Base-by-base conservation (phyloP, 2,113 vertebrate species). In the Percopsis transmontana region DNA sequence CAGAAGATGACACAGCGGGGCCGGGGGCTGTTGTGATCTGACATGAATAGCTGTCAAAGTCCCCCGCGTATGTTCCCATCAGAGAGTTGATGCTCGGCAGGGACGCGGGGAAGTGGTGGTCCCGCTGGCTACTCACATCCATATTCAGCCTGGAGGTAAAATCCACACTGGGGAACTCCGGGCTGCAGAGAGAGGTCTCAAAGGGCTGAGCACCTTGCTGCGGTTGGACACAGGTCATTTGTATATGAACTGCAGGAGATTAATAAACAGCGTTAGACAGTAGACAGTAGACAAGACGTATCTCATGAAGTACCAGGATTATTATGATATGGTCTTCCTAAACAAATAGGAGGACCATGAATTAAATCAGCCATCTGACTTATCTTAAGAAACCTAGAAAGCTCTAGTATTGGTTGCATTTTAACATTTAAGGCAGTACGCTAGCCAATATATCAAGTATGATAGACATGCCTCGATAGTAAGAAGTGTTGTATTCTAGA, bases 151-250 rank as follows among this genome's bases (percentile, higher is more conserved):
- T 94, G 66, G 88, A 85, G 81, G 88, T 84, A 45, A 95, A 85
- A 68, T 97, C 95, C 1, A 93, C 77, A 76, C 75, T 95, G 82
- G 96, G 90, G 80, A 92, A 85, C 20, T 97, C 96, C 0, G 87
- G 68, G 44, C 83, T 86, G 87, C 91, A 90, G 50, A 82, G 59
- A 76, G 62, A 82, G 82, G 90, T 93, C 66, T 98, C 95, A 23
- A 90, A 92, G 67, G 91, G 74, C 82, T 87, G 85, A 67, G 92
- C 89, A 87, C 93, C 90, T 90, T 94, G 93, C 76, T 96, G 96
- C 2, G 95, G 91, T 91, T 96, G 94, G 74, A 96, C 94, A 91
- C 96, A 97, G 92, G 96, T 96, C 97, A 98, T 98, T 87, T 93
- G 95, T 96, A 82, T 71, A 68, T 68, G 45, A 59, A 14, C 61